Conservation (phyloP, 2,888 invertebrate genomes). For the Dicyrtomina minuta region DNA sequence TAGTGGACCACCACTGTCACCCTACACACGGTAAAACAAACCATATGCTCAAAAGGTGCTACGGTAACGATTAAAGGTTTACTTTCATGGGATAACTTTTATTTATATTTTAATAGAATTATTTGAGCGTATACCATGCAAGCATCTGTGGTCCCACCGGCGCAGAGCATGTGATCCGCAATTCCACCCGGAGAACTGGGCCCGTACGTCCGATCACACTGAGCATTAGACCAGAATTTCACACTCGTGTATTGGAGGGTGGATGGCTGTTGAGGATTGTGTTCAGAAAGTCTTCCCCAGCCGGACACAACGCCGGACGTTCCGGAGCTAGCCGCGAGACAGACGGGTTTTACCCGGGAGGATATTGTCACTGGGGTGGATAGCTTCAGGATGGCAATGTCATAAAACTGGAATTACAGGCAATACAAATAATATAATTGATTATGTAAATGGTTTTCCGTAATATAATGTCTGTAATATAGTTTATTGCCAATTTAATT, state of each 20-base stretch:
- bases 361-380: background rate
- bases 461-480: no score
- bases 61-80: no score
- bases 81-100: no score
- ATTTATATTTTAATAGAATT: background rate
- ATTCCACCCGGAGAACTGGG: slow-evolving; percentile 84
- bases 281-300: slow-evolving; percentile 27
- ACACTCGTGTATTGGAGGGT: slow-evolving; percentile 80
- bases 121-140: slow-evolving; percentile 21
- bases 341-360: background rate
- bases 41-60: background rate
- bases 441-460: no score
- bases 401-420: slow-evolving; percentile 1
- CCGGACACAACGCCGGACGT: slow-evolving; percentile 33
- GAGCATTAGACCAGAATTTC: slow-evolving; percentile 77
- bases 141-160: slow-evolving; percentile 34
- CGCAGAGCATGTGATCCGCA: slow-evolving; percentile 61
- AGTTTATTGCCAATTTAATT: background rate
- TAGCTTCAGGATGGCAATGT: slow-evolving; percentile 6
- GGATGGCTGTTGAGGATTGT: slow-evolving; percentile 68
- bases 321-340: slow-evolving; percentile 13
- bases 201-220: slow-evolving; percentile 78
- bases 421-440: no score
- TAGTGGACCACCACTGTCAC: slow-evolving; percentile 32
- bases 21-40: background rate